phyloP scores from a whole-genome alignment of 2,888 invertebrate genomes.

The Chalcosyrphus nemorum region DNA sequence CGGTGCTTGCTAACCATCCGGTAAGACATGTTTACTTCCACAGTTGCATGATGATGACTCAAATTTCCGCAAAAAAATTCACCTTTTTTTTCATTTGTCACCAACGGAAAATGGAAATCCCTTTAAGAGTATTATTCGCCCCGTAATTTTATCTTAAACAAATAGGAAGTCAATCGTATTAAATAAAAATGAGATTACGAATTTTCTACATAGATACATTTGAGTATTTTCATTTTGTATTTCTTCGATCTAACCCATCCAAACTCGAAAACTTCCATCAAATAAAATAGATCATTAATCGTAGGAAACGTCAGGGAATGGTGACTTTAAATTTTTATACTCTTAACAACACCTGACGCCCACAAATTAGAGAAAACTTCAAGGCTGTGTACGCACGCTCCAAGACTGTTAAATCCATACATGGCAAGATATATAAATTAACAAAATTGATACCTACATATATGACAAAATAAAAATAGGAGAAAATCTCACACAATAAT shows the following conservation, averaged over 20 bases:
- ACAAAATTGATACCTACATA: not conserved
- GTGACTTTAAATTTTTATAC: not conserved
- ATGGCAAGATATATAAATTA: not conserved
- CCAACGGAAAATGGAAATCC: not conserved
- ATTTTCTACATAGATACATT: too few species aligned
- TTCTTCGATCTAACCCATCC: not conserved
- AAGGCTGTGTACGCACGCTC: not conserved
- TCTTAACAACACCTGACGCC: not conserved
- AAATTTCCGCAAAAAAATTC: constrained; percentile 13
- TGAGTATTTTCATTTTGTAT: too few species aligned
- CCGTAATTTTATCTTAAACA: not conserved
- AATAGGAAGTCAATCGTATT: too few species aligned
- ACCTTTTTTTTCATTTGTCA: not conserved
- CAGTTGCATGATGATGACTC: not conserved
- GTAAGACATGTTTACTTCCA: not conserved
- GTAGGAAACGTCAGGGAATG: not conserved
- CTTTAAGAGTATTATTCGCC: not conserved
- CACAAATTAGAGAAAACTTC: not conserved
- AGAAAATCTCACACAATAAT: too few species aligned
- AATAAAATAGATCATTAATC: not conserved
- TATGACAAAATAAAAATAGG: not conserved
- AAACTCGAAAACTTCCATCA: not conserved
- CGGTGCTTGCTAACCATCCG: constrained; percentile 22
- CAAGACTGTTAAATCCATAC: not conserved
- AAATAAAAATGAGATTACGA: too few species aligned